Percentiles rank a stretch among this genome's conserved stretches.
These are phyloP conservation scores for Phymatocera aterrima DNA, from an alignment of 2,888 invertebrate species.

Conservation along the genomic window DNA sequence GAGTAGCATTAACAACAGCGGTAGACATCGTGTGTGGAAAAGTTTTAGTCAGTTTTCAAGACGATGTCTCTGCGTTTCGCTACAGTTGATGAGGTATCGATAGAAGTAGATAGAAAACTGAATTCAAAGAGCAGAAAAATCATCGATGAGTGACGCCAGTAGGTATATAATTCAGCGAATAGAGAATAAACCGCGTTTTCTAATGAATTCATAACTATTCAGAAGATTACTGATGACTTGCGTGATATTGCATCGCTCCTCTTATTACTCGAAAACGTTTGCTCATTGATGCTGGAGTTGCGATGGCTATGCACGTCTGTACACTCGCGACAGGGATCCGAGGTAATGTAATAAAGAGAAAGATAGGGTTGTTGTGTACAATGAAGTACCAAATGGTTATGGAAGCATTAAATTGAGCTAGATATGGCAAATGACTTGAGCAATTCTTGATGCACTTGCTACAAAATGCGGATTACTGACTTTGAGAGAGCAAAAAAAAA, in stretches of 20 bases:
- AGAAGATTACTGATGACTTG: background rate
- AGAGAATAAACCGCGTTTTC: background rate
- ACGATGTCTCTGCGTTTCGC: too few species aligned
- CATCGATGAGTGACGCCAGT: too few species aligned
- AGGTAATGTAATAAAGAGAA: background rate
- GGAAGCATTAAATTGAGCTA: background rate
- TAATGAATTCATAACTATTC: background rate
- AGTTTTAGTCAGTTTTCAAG: background rate
- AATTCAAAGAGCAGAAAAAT: too few species aligned
- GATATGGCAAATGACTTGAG: constrained; percentile 13
- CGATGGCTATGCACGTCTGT: background rate
- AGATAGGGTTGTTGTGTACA: background rate
- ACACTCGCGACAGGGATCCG: background rate
- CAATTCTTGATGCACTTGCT: constrained; percentile 5
- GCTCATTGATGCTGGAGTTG: background rate
- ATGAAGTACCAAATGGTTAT: constrained; percentile 3
- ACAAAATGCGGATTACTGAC: constrained; percentile 19
- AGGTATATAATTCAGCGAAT: too few species aligned
- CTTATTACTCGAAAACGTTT: constrained; percentile 1
- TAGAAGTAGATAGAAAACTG: too few species aligned
- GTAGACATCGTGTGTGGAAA: background rate
- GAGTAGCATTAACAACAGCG: background rate
- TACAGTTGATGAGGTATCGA: too few species aligned
- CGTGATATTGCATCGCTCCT: constrained; percentile 6
- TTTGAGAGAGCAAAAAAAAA: too few species aligned